Base-by-base conservation (phyloP, 2,113 vertebrate species). In the Struthio camelus region DNA sequence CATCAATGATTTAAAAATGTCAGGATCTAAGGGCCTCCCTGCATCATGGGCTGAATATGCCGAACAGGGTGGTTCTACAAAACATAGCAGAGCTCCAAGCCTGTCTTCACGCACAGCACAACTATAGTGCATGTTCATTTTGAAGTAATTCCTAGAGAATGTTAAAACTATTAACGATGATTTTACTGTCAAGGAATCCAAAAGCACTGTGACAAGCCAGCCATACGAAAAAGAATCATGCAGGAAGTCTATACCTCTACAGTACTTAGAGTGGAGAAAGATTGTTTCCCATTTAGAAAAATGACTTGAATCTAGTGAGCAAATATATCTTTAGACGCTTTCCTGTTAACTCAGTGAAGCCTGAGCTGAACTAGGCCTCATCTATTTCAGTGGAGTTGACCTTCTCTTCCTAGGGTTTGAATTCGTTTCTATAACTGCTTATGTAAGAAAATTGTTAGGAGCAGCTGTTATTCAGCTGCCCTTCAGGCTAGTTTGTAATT, bases 401-500 rank as follows among this genome's bases (percentile, higher is more conserved):
- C 91, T 89, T 58, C 58, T 89, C 34, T 70, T 87, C 71, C n/a
- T 24, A 38, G 25, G 51, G 40, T 53, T 92, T 81, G 28, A 50
- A 65, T 70, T 78, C 73, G 13, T 76, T 91, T 89, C 80, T 80
- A 4, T 32, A 85, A 48, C 34, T 89, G 67, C 59, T 87, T 87
- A 93, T 80, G 75, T 59, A 95, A 62, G 75, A 89, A 93, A 95
- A 85, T 66, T 0, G 2, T 91, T 96, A 81, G 44, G 72, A 93
- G 91, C 46, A 78, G 46, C 40, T 89, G 17, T 96, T 94, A 96
- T 79, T 96, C 96, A 97, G 72, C 59, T 96, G 54, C 85, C 95
- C 95, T 91, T 54, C 78, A 94, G 94, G 87, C 89, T 90, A 51
- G 44, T 80, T 95, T 89, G 83, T 94, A 94, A 96, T 92, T 91